Conservation (phyloP, 2,888 invertebrate species). For the Perizoma flavofasciatum region DNA sequence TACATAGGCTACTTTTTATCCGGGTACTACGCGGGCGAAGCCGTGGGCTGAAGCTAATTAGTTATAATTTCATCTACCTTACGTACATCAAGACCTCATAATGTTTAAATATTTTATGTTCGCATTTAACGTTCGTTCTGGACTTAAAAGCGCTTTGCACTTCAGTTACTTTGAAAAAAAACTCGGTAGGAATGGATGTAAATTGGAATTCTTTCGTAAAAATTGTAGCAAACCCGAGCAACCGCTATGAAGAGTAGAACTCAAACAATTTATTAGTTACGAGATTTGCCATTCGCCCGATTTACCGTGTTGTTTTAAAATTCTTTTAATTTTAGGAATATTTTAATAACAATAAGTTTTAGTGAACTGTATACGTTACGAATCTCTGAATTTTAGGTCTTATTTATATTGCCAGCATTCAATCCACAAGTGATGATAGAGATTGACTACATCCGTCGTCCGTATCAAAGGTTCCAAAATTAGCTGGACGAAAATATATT, state of each 20-base stretch:
- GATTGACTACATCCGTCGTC: no score
- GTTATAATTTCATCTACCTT: conserved; percentile 2
- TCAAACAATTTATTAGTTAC: conserved; percentile 28
- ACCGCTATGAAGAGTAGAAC: conserved; percentile 21
- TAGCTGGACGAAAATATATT: neutral
- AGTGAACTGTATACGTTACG: neutral
- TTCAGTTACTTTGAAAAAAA: conserved; percentile 44
- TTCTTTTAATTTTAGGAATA: no score
- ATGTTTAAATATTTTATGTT: conserved; percentile 35
- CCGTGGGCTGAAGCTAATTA: no score
- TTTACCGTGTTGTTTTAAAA: conserved; percentile 9
- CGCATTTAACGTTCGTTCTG: conserved; percentile 47
- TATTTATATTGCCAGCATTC: neutral
- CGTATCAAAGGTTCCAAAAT: no score
- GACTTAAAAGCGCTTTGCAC: conserved; percentile 43
- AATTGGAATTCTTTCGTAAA: conserved; percentile 50
- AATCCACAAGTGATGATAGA: no score
- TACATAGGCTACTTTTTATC: no score
- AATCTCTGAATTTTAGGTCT: neutral
- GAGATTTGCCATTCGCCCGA: conserved; percentile 10
- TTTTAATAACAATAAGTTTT: no score
- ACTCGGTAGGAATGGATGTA: conserved; percentile 44
- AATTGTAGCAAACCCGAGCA: conserved; percentile 30
- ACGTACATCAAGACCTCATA: conserved; percentile 1
- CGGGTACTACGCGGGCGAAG: no score